phyloP scores from a whole-genome alignment of 2,797 vertebrate species.

The Yasuhikotakia modesta region DNA sequence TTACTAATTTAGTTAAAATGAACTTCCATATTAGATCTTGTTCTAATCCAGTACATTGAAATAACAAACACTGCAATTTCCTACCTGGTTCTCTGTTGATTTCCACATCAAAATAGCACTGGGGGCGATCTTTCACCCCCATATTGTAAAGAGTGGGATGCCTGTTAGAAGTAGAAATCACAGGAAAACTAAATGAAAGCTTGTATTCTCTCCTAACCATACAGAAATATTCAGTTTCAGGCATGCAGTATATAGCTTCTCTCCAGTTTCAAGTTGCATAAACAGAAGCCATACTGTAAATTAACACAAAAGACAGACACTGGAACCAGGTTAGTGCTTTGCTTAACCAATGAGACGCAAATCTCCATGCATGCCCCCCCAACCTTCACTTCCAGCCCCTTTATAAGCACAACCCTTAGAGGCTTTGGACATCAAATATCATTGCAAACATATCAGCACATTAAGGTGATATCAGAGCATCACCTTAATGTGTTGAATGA shows the following conservation, averaged over 20 bases:
- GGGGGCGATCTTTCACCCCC: constrained; percentile 87
- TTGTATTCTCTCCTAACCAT: background rate
- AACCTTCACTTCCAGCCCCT: no score
- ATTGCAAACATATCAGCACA: no score
- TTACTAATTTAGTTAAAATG: background rate
- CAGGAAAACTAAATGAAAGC: constrained; percentile 26
- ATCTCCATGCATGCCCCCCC: constrained; percentile 9
- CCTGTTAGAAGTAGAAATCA: constrained; percentile 28
- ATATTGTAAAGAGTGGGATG: constrained; percentile 68
- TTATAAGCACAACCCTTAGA: no score
- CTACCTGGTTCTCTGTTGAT: constrained; percentile 96
- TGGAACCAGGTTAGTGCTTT: constrained; percentile 45
- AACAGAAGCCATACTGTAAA: constrained; percentile 11
- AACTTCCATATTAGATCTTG: background rate
- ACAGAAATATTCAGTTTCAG: no score
- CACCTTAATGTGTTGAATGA: background rate
- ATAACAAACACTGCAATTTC: background rate
- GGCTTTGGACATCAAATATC: no score
- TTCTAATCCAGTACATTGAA: background rate
- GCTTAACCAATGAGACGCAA: constrained; percentile 47
- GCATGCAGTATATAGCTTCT: no score
- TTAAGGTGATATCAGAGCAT: no score
- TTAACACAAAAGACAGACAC: constrained; percentile 44
- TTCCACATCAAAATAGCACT: constrained; percentile 98
- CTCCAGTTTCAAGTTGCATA: no score